A percentile compares a stretch with the other conserved stretches of the same genome.
Conservation (phyloP, 2,797 vertebrate species). For the Dicrostonyx torquatus region DNA sequence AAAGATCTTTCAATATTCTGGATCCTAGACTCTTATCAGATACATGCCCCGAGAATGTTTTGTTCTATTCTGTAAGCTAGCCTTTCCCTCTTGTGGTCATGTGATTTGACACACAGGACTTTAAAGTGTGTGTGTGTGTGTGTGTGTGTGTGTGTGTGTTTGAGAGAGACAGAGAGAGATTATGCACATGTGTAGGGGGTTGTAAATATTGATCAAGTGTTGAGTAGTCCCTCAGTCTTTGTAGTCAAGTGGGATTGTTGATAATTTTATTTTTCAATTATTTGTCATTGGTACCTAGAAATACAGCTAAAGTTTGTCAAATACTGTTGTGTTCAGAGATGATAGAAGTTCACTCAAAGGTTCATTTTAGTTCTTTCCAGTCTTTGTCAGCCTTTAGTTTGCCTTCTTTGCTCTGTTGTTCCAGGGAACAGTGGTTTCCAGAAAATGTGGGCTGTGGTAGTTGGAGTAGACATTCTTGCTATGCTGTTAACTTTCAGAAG, state of each 20-base stretch:
- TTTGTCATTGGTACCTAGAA: slow-evolving; percentile 2
- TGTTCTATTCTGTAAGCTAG: not conserved
- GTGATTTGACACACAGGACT: not conserved
- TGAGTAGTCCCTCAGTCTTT: not conserved
- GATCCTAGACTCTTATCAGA: slow-evolving; percentile 15
- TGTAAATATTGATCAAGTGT: not conserved
- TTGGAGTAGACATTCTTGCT: not conserved
- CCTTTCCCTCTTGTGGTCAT: not conserved
- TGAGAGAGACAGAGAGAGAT: not conserved
- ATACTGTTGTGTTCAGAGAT: not conserved
- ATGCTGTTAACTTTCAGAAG: not conserved
- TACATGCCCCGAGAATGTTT: not conserved
- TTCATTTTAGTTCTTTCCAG: slow-evolving; percentile 29
- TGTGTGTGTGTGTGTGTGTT: not conserved
- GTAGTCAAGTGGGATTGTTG: not conserved
- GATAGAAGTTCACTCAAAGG: not conserved
- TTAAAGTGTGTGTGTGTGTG: not conserved
- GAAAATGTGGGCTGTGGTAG: not conserved
- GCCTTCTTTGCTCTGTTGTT: not conserved
- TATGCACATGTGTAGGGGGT: not conserved
- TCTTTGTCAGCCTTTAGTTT: not conserved
- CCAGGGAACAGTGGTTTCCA: not conserved
- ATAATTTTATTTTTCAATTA: slow-evolving; percentile 10
- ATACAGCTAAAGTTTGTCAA: slow-evolving; percentile 32
- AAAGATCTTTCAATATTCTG: slow-evolving; percentile 26